These are phyloP conservation scores for Gallinago stenura DNA, from an alignment of 2,797 vertebrate species.

Conservation along the genomic window DNA sequence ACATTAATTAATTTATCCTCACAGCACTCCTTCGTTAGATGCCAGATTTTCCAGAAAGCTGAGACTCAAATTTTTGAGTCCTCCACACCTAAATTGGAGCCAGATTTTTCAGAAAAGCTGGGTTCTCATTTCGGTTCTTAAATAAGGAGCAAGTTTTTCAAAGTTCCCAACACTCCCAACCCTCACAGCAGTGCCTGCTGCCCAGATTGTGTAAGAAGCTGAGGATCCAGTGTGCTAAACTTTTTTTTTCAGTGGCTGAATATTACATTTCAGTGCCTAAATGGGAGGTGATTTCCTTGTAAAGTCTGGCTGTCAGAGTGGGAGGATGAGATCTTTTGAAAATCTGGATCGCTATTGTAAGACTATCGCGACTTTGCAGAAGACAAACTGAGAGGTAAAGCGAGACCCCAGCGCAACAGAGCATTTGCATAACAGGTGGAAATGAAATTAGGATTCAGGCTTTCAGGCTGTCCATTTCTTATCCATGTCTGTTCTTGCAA, in stretches of 20 bases:
- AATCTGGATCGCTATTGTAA: background rate
- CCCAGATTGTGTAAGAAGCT: background rate
- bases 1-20: slow-evolving; percentile 22
- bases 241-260: background rate
- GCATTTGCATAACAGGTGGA: background rate
- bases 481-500: accelerated
- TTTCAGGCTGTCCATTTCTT: background rate
- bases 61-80: background rate
- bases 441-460: background rate
- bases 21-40: background rate
- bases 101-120: background rate
- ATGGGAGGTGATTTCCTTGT: slow-evolving; percentile 2
- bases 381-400: background rate
- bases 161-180: background rate
- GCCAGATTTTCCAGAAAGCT: slow-evolving; percentile 16
- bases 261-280: background rate
- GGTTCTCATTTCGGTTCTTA: background rate
- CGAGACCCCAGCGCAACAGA: accelerated
- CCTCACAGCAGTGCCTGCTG: background rate
- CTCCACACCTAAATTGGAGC: background rate
- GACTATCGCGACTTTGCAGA: background rate
- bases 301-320: slow-evolving; percentile 40
- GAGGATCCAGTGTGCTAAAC: background rate
- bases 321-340: slow-evolving; percentile 22
- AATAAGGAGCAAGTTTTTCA: background rate